Base-by-base conservation (phyloP, 2,113 vertebrate species). In the Rhinogobius similis region DNA sequence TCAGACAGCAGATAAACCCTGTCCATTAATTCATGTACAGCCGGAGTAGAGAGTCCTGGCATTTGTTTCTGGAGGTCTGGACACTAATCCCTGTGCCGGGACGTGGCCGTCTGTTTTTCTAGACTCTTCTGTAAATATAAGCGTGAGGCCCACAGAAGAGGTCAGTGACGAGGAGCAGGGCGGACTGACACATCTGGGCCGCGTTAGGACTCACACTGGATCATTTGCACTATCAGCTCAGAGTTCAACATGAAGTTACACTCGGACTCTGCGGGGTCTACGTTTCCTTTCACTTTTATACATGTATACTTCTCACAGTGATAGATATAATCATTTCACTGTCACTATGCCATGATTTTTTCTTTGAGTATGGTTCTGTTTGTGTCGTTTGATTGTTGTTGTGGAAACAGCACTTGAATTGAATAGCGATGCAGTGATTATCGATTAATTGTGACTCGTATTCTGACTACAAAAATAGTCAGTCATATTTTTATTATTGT, bases 141-240 rank as follows among this genome's bases (percentile, higher is more conserved):
- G 77, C 26, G 68, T 71, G 20, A 72, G 59, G 74, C 59, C 75
- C 61, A 65, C 21, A 55, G 78, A 79, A 78, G 83, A 88, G 79
- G 71, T 68, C 70, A 66, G 72, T 86, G 84, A 86, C 62, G 78
- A 87, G 78, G 79, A 87, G 80, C 82, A 73, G 81, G 80, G 66
- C 79, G 78, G 81, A 65, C 80, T 50, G 53, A 67, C 72, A 41
- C 85, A 90, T 89, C 89, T 90, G 89, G 87, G 82, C 85, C 82
- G 81, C 75, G 84, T 91, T 84, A 89, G 78, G 72, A 56, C 76
- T 84, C 39, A 71, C 39, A 53, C 72, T 69, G n/a, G 24, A 61
- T 78, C 80, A 80, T 86, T 81, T 82, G 78, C 77, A 50, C 79
- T 86, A 75, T 88, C 83, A 85, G 86, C 82, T 73, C 69, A 84